Conservation (phyloP, 2,888 invertebrate genomes). For the Drosophila algonquin region DNA sequence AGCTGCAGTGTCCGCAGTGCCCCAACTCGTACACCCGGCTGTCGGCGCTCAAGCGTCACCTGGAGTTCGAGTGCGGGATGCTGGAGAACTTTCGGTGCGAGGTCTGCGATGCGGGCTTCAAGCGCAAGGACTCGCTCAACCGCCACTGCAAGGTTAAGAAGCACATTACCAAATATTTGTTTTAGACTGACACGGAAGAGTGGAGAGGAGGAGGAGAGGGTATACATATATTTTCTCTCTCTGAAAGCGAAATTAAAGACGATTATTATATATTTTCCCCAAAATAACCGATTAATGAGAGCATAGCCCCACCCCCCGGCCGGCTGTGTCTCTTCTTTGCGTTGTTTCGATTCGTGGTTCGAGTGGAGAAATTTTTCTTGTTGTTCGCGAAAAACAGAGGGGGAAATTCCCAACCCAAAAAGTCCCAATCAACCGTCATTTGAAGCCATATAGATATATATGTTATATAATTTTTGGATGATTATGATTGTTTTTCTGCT, state of each 20-base stretch:
- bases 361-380: background rate
- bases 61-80: slow-evolving; percentile 72
- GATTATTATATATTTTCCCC: slow-evolving; percentile 16
- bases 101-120: slow-evolving; percentile 72
- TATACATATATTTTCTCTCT: too few relatives aligned
- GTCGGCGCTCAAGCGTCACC: slow-evolving; percentile 71
- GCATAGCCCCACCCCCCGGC: background rate
- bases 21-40: slow-evolving; percentile 66
- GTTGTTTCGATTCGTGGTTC: slow-evolving; percentile 5
- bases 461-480: slow-evolving; percentile 16
- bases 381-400: slow-evolving; percentile 1
- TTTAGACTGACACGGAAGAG: slow-evolving; percentile 48
- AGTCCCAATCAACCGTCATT: slow-evolving; percentile 39
- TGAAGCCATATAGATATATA: slow-evolving; percentile 39
- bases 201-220: too few relatives aligned
- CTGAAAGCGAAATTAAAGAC: slow-evolving; percentile 22
- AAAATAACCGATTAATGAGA: slow-evolving; percentile 10
- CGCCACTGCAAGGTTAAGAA: slow-evolving; percentile 73
- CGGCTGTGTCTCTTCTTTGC: background rate
- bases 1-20: slow-evolving; percentile 70
- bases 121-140: slow-evolving; percentile 69
- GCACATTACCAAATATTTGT: slow-evolving; percentile 70
- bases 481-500: slow-evolving; percentile 25
- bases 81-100: slow-evolving; percentile 67
- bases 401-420: background rate